phyloP scores from a whole-genome alignment of 2,888 invertebrate genomes.

The Tachina fera region DNA sequence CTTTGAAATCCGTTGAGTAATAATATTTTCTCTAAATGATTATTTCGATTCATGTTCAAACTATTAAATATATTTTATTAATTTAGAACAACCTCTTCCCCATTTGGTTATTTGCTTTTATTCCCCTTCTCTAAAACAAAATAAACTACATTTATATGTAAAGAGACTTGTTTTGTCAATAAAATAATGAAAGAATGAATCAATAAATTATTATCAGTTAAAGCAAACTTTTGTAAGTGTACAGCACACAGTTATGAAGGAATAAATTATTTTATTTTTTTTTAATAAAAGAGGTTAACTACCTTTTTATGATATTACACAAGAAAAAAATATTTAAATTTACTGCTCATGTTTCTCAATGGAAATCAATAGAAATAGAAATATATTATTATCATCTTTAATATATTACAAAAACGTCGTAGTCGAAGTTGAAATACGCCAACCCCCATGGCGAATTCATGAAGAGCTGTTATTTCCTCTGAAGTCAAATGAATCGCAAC shows the following conservation, averaged over 20 bases:
- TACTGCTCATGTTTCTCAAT: too few species aligned
- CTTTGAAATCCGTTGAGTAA: neutral
- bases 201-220: neutral
- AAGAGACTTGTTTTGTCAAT: conserved; percentile 43
- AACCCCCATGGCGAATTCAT: too few species aligned
- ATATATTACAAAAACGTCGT: too few species aligned
- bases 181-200: conserved; percentile 10
- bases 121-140: neutral
- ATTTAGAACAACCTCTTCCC: neutral
- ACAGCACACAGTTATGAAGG: neutral
- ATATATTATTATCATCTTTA: too few species aligned
- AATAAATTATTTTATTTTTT: neutral
- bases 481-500: too few species aligned
- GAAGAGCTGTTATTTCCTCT: too few species aligned
- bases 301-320: neutral
- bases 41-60: conserved; percentile 2
- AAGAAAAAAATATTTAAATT: neutral
- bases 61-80: conserved; percentile 10
- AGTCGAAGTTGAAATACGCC: too few species aligned
- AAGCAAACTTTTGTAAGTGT: neutral
- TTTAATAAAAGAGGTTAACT: neutral
- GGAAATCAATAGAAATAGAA: neutral
- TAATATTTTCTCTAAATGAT: conserved; percentile 15
- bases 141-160: neutral
- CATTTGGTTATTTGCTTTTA: neutral